Percentiles rank a stretch among this genome's conserved stretches.
phyloP scores from a whole-genome alignment of 2,888 invertebrate genomes.

The Cataglyphis altisquamis region DNA sequence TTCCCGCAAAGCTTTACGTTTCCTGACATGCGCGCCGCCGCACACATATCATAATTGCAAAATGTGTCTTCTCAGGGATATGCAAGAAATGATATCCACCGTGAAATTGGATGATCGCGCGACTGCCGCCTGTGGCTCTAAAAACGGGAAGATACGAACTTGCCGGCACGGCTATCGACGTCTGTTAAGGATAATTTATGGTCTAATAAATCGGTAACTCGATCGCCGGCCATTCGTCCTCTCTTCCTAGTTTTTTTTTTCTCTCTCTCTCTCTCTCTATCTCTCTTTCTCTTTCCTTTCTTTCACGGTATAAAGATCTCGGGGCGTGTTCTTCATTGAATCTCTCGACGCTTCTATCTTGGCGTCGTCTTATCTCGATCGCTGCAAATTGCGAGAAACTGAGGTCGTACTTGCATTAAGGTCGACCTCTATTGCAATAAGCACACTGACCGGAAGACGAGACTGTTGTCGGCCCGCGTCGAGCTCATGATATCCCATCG shows the following conservation, averaged over 20 bases:
- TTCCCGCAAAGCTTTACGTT: slow-evolving; percentile 37
- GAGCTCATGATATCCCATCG: not conserved
- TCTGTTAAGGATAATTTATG: slow-evolving; percentile 70
- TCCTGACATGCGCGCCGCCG: slow-evolving; percentile 35
- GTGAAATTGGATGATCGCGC: slow-evolving; percentile 74
- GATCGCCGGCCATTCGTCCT: slow-evolving; percentile 44
- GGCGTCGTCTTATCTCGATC: slow-evolving; percentile 55
- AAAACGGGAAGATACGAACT: slow-evolving; percentile 55
- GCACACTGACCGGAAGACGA: slow-evolving; percentile 28
- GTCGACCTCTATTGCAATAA: slow-evolving; percentile 21
- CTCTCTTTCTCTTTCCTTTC: not conserved
- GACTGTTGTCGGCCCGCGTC: slow-evolving; percentile 26
- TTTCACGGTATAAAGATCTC: slow-evolving; percentile 60
- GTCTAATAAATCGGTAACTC: slow-evolving; percentile 66
- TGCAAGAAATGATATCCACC: slow-evolving; percentile 68
- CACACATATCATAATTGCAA: slow-evolving; percentile 64
- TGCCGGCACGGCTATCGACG: slow-evolving; percentile 56
- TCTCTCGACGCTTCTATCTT: slow-evolving; percentile 40
- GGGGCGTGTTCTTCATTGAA: slow-evolving; percentile 63
- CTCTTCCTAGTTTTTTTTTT: not conserved
- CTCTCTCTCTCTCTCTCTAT: not conserved
- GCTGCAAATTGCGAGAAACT: slow-evolving; percentile 60
- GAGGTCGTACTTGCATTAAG: slow-evolving; percentile 52
- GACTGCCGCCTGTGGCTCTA: slow-evolving; percentile 54
- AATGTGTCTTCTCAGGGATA: slow-evolving; percentile 39